Percentiles rank a stretch among this genome's conserved stretches.
Evolutionary conservation across 2,113 vertebrate genomes (phyloP).

Genomic region (Petrocephalus microphthalmus): DNA sequence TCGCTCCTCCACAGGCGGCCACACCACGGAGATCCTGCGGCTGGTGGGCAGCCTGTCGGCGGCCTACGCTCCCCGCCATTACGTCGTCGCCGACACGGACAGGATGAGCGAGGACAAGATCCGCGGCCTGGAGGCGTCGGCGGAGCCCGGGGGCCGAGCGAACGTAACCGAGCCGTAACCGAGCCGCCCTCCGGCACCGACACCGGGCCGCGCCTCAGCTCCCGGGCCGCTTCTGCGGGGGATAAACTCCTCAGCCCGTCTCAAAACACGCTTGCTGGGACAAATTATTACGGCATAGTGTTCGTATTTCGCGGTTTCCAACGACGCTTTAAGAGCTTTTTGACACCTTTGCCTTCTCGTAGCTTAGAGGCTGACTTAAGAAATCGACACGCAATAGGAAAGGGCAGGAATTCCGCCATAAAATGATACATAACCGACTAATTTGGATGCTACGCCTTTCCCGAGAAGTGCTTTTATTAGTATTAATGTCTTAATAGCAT

Average conservation of each 20-base stretch:
- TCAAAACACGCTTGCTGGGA: too few relatives aligned
- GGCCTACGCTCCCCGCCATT: slow-evolving; percentile 75
- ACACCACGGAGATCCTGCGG: slow-evolving; percentile 87
- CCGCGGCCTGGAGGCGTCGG: slow-evolving; percentile 64
- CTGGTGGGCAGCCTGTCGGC: slow-evolving; percentile 69
- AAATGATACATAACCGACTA: background rate
- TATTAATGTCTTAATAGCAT: background rate
- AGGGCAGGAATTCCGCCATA: background rate
- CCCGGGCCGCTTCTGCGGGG: too few relatives aligned
- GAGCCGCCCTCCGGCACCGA: too few relatives aligned
- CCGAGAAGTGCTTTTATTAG: background rate
- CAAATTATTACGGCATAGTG: too few relatives aligned
- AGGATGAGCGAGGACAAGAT: slow-evolving; percentile 86
- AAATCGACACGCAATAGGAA: background rate
- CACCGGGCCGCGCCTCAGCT: too few relatives aligned
- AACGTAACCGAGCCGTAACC: slow-evolving; percentile 53
- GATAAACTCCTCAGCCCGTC: too few relatives aligned
- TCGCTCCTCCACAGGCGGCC: slow-evolving; percentile 67
- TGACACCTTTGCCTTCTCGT: too few relatives aligned
- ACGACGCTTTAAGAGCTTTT: background rate
- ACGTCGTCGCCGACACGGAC: slow-evolving; percentile 83
- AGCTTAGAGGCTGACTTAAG: background rate
- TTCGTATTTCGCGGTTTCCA: background rate
- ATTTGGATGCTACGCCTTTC: background rate
- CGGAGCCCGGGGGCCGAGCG: slow-evolving; percentile 33